phyloP scores from a whole-genome alignment of 1,140 invertebrate genomes.

The Drosophila pseudoananassae region DNA sequence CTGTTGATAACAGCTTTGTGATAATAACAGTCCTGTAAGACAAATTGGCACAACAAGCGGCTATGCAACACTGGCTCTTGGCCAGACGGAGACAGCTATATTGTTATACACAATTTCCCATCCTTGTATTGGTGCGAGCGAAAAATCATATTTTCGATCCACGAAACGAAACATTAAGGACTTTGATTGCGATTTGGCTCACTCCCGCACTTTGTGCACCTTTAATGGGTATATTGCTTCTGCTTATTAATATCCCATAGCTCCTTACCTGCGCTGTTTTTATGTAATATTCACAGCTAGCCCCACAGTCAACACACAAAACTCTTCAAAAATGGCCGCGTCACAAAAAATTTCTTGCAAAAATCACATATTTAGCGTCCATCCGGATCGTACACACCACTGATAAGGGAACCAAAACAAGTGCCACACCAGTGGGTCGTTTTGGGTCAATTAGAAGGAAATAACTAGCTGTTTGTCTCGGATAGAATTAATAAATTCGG shows the following conservation, averaged over 20 bases:
- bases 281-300: slow-evolving; percentile 66
- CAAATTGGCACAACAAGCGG: neutral
- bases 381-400: slow-evolving; percentile 28
- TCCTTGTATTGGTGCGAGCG: slow-evolving; percentile 68
- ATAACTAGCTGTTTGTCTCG: slow-evolving; percentile 62
- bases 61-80: slow-evolving; percentile 13
- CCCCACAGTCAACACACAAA: slow-evolving; percentile 55
- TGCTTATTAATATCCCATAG: neutral
- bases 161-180: slow-evolving; percentile 46
- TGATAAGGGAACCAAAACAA: slow-evolving; percentile 66
- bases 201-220: slow-evolving; percentile 41
- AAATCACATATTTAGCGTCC: slow-evolving; percentile 64
- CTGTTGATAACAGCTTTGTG: slow-evolving; percentile 4
- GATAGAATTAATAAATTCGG: slow-evolving; percentile 68
- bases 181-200: slow-evolving; percentile 30
- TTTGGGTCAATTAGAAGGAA: slow-evolving; percentile 66
- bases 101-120: slow-evolving; percentile 71
- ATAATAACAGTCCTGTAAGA: neutral
- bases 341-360: slow-evolving; percentile 55
- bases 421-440: slow-evolving; percentile 69
- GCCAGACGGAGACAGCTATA: slow-evolving; percentile 55
- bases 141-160: slow-evolving; percentile 70
- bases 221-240: slow-evolving; percentile 14
- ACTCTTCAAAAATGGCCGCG: slow-evolving; percentile 77
- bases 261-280: slow-evolving; percentile 62